Conservation (phyloP, 2,113 vertebrate genomes). For the Cephalopholis sonnerati region DNA sequence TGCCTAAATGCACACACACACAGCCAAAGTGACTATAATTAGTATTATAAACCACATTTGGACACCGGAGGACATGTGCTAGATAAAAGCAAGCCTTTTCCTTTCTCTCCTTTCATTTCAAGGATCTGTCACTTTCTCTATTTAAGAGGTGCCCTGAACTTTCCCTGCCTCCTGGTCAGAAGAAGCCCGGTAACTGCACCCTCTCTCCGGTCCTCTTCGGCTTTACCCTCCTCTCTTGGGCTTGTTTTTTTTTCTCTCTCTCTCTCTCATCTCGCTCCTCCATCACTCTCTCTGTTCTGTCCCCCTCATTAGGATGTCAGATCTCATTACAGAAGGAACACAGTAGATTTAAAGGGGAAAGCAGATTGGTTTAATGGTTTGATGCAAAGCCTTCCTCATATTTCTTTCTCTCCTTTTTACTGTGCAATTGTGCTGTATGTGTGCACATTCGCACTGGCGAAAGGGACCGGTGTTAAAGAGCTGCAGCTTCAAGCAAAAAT, state of each 20-base stretch:
- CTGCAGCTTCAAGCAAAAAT: conserved; percentile 37
- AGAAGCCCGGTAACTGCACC: conserved; percentile 17
- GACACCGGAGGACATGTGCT: conserved; percentile 18
- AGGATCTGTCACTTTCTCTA: conserved; percentile 44
- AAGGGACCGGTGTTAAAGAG: neutral
- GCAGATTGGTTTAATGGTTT: conserved; percentile 72
- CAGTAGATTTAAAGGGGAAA: conserved; percentile 63
- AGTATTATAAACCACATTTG: conserved; percentile 34
- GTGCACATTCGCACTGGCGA: neutral
- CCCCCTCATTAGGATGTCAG: conserved; percentile 73
- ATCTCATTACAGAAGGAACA: conserved; percentile 74
- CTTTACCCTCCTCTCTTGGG: conserved; percentile 20
- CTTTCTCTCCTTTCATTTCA: conserved; percentile 27
- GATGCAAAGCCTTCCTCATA: conserved; percentile 61
- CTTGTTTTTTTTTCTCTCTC: conserved; percentile 15
- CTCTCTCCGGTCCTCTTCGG: conserved; percentile 18
- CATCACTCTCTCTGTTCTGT: conserved; percentile 50
- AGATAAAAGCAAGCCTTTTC: conserved; percentile 41
- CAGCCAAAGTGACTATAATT: neutral
- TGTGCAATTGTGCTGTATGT: neutral
- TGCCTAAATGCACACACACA: neutral
- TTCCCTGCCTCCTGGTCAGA: conserved; percentile 50
- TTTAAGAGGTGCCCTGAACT: conserved; percentile 50
- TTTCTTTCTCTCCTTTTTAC: conserved; percentile 18
- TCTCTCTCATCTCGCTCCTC: conserved; percentile 46